A percentile compares a stretch with the other conserved stretches of the same genome.
Evolutionary conservation across 2,888 invertebrate species (phyloP).

Genomic region (Clostera curtula): DNA sequence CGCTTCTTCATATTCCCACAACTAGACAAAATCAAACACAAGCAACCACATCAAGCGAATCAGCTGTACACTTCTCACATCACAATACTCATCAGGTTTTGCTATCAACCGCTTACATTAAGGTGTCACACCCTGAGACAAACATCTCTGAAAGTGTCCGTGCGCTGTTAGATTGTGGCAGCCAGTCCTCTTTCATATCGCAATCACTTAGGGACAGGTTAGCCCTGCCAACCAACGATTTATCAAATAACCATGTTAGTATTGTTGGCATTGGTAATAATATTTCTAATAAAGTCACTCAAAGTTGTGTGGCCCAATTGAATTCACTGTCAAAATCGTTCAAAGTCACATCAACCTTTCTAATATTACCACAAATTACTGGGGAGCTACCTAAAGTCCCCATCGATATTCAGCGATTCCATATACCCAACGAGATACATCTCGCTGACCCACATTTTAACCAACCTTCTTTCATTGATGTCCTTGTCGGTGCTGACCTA

Average conservation of each 20-base stretch:
- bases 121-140: neutral
- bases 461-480: constrained; percentile 1
- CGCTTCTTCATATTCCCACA: neutral
- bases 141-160: constrained; percentile 1
- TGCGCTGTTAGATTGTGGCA: constrained; percentile 3
- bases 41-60: too few species aligned
- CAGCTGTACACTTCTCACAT: neutral
- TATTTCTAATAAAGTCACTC: neutral
- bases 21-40: neutral
- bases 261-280: constrained; percentile 3
- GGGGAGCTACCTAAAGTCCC: neutral
- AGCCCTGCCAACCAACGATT: neutral
- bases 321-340: constrained; percentile 1
- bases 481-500: constrained; percentile 5
- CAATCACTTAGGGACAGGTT: neutral
- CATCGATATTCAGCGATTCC: neutral
- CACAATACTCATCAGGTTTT: neutral
- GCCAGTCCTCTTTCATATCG: constrained; percentile 1
- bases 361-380: constrained; percentile 6
- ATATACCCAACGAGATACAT: neutral
- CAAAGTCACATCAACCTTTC: neutral
- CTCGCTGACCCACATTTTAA: constrained; percentile 3
- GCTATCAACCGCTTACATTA: neutral
- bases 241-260: neutral
- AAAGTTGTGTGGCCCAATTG: constrained; percentile 3